Evolutionary conservation across 1,140 invertebrate genomes (phyloP).

Genomic region (Cylas formicarius): DNA sequence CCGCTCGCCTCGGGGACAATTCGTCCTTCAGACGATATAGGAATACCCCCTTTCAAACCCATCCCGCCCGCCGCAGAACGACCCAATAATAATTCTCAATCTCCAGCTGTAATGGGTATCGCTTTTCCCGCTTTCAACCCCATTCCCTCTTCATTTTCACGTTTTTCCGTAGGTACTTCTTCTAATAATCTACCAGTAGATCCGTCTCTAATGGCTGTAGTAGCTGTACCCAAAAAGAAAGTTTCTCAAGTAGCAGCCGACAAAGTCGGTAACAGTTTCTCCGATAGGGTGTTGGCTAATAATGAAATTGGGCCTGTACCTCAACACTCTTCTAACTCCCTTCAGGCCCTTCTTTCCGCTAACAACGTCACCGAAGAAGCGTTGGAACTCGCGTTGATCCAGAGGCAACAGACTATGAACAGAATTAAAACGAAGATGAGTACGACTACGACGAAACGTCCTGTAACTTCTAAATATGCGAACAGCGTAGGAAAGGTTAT

Average conservation of each 20-base stretch:
- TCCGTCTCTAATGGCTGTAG: slow-evolving; percentile 24
- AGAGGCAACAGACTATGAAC: slow-evolving; percentile 28
- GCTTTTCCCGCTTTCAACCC: slow-evolving; percentile 43
- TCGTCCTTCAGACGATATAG: slow-evolving; percentile 1
- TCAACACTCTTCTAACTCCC: slow-evolving; percentile 25
- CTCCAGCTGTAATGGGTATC: slow-evolving; percentile 36
- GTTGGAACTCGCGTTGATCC: slow-evolving; percentile 42
- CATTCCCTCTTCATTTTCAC: slow-evolving; percentile 49
- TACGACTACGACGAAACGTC: slow-evolving; percentile 26
- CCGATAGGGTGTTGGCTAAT: slow-evolving; percentile 27
- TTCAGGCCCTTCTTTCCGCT: slow-evolving; percentile 27
- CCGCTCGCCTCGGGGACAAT: slow-evolving; percentile 10
- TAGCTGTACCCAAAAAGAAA: slow-evolving; percentile 28
- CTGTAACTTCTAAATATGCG: slow-evolving; percentile 30
- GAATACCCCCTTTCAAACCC: slow-evolving; percentile 66
- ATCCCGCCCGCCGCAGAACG: slow-evolving; percentile 57
- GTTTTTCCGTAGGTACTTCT: slow-evolving; percentile 35
- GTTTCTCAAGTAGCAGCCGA: slow-evolving; percentile 17
- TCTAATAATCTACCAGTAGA: slow-evolving; percentile 9
- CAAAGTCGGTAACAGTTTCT: slow-evolving; percentile 36
- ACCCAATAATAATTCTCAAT: slow-evolving; percentile 36
- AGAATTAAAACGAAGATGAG: slow-evolving; percentile 27
- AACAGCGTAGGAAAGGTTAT: slow-evolving; percentile 62
- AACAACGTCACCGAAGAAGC: slow-evolving; percentile 39
- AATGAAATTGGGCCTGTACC: slow-evolving; percentile 20